phyloP scores from a whole-genome alignment of 37 sponge, comb jelly and placozoan species.

The Oopsacas minuta region DNA sequence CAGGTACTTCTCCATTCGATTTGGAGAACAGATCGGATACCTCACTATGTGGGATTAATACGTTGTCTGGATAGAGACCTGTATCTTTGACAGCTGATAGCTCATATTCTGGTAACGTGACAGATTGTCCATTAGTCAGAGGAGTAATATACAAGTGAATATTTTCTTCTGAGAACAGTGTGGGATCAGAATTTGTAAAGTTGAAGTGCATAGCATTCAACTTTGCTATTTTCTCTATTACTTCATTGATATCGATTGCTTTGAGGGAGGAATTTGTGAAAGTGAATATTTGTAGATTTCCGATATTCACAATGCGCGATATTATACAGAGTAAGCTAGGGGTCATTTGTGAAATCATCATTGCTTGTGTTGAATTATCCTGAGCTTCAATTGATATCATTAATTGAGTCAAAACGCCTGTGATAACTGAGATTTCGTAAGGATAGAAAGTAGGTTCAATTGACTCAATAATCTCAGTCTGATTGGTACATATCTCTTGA shows the following conservation, averaged over 20 bases:
- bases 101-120: neutral
- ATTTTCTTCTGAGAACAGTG: neutral
- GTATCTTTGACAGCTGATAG: neutral
- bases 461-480: neutral
- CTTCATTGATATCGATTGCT: neutral
- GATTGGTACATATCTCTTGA: neutral
- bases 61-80: neutral
- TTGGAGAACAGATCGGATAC: neutral
- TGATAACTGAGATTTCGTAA: neutral
- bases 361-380: neutral
- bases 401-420: neutral
- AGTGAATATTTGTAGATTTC: neutral
- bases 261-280: neutral
- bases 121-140: neutral
- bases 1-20: neutral
- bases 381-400: neutral
- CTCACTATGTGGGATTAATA: neutral
- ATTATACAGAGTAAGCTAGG: neutral
- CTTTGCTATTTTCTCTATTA: neutral
- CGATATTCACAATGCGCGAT: neutral
- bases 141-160: neutral
- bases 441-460: neutral
- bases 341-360: neutral
- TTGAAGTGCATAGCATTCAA: neutral
- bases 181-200: neutral